Percentiles rank a stretch among this genome's conserved stretches.
Conservation (phyloP, 2,797 vertebrate genomes). For the Anisognathus igniventris region DNA sequence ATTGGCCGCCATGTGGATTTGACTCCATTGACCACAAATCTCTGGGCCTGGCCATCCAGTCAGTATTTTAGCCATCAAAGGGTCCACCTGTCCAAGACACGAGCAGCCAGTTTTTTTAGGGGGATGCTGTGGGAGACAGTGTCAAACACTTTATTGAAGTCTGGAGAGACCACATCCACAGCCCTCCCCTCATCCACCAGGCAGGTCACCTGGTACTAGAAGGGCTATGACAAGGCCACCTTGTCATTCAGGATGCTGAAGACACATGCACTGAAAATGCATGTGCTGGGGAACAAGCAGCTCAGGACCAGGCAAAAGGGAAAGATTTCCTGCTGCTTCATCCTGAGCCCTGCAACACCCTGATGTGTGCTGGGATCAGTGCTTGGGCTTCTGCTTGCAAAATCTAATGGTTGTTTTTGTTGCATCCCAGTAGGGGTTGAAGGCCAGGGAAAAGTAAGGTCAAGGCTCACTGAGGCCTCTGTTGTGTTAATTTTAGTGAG, state of each 20-base stretch:
- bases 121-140: neutral
- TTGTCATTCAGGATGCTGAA: neutral
- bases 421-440: rapidly evolving
- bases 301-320: neutral
- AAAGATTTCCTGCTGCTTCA: neutral
- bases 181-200: neutral
- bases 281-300: neutral
- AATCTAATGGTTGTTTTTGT: neutral
- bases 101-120: neutral
- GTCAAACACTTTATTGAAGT: neutral
- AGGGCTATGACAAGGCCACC: neutral
- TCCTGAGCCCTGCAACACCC: rapidly evolving
- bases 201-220: neutral
- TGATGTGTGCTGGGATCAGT: rapidly evolving
- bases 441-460: neutral
- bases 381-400: neutral
- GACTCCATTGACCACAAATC: neutral
- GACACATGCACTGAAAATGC: neutral
- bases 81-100: too few species aligned
- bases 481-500: neutral
- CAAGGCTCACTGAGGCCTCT: neutral
- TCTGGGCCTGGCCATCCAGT: neutral
- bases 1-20: neutral
- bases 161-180: neutral
- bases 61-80: neutral